Percentiles rank a stretch among this genome's conserved stretches.
Evolutionary conservation across 2,113 vertebrate species (phyloP).

Genomic region (Aphyosemion australe): DNA sequence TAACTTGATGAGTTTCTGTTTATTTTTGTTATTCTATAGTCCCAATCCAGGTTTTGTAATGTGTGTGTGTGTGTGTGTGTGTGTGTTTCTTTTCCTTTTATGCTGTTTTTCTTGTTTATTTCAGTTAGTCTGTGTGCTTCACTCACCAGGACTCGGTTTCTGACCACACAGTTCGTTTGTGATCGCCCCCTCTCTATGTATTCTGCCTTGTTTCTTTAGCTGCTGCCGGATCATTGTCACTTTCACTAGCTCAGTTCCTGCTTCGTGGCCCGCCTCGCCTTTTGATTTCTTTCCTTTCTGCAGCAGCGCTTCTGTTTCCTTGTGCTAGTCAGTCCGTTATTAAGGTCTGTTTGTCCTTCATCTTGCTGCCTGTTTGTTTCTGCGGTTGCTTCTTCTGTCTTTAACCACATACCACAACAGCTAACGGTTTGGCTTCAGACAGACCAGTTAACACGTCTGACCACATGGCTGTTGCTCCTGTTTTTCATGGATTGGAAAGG

Average conservation of each 20-base stretch:
- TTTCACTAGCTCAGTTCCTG: not conserved
- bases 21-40: too few species aligned
- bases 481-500: not conserved
- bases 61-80: too few species aligned
- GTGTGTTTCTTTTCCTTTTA: too few species aligned
- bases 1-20: too few species aligned
- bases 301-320: not conserved
- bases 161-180: not conserved
- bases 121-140: not conserved
- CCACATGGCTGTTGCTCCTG: not conserved
- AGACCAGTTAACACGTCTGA: not conserved
- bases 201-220: not conserved
- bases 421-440: not conserved
- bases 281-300: not conserved
- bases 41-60: too few species aligned
- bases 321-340: not conserved
- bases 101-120: too few species aligned
- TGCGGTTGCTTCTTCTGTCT: too few species aligned
- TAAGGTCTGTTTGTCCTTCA: not conserved
- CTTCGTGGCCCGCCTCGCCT: not conserved
- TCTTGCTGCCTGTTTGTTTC: not conserved
- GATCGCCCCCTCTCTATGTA: not conserved
- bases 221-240: not conserved
- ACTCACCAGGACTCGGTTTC: not conserved
- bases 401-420: not conserved